These are phyloP conservation scores for Masticophis lateralis DNA, from an alignment of 2,797 vertebrate species.

Conservation along the genomic window DNA sequence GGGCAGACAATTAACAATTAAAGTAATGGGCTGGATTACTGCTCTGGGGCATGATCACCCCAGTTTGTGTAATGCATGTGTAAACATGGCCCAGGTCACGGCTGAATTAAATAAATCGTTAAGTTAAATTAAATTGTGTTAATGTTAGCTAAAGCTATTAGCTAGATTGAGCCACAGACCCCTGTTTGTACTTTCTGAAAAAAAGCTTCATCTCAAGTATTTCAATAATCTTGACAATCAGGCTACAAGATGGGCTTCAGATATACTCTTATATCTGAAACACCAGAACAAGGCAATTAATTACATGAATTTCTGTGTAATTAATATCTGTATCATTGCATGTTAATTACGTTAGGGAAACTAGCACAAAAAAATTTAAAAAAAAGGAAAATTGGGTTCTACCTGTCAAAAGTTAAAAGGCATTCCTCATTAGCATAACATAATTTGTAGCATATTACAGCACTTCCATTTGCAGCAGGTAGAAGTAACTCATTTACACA, in stretches of 20 bases:
- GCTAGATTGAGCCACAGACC: neutral
- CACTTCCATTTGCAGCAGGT: neutral
- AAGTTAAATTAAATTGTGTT: neutral
- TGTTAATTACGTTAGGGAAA: neutral
- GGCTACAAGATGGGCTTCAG: neutral
- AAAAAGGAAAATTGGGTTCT: neutral
- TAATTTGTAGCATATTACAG: neutral
- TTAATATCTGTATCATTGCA: neutral
- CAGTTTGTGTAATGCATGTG: neutral
- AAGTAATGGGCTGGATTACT: neutral
- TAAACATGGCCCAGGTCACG: neutral
- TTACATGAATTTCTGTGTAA: neutral
- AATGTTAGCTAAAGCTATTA: neutral
- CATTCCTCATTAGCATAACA: neutral
- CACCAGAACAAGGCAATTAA: neutral
- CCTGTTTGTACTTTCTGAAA: neutral
- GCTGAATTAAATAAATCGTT: neutral
- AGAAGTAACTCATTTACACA: neutral
- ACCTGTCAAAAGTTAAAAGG: neutral
- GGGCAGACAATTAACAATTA: neutral
- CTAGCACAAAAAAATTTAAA: too few species aligned
- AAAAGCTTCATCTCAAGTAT: neutral
- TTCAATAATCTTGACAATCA: neutral
- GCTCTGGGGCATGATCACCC: neutral
- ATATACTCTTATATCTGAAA: neutral